Base-by-base conservation (phyloP, 2,888 invertebrate genomes). In the Pristionchus japonicus region DNA sequence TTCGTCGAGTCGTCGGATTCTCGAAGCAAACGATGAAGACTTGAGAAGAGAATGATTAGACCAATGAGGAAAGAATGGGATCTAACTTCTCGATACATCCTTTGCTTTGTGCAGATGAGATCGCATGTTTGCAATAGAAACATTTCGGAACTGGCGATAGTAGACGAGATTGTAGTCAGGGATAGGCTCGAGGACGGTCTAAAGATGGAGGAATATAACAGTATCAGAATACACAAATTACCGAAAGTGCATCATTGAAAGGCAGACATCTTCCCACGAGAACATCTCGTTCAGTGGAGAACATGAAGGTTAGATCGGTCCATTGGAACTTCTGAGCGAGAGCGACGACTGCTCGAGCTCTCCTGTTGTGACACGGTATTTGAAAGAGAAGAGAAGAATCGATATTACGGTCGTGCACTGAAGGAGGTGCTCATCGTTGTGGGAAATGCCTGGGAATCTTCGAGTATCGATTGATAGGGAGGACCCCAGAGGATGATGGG, bases 401-500 rank as follows among this genome's bases (percentile, higher is more conserved):
- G n/a, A n/a, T 20, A 37, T 88, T 67, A 92, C 92, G 90, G 91
- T 15, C 90, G 31, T 3, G 91, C 87, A 61, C 91, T 91, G 17
- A 87, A 88, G 11, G 90, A 89, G 15, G 90, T 89, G 20, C 91
- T 89, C 9, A 91, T 87, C 31, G 90, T 88, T 0, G 91, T 92
- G 0, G 92, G 92, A 83, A 90, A 91, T 34, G 88, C 89, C 52
- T 64, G 86, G 27, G 85, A 88, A 57, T 90, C 87, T 3, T 91
- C 84, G 17, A 92, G 86, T 20, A 88, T 88, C 0, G 90, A 89
- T 40, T 88, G 88, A 40, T 90, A 92, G 7, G 90, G 91, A 0
- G 92, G 92, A n/a, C 92, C 92, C 92, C 92, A 92, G 0, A 91
- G 83, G 9, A 91, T 86, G 23, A 92, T 34, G 0, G 92, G 92